phyloP scores from a whole-genome alignment of 2,113 vertebrate species.

The Hippocampus comes region DNA sequence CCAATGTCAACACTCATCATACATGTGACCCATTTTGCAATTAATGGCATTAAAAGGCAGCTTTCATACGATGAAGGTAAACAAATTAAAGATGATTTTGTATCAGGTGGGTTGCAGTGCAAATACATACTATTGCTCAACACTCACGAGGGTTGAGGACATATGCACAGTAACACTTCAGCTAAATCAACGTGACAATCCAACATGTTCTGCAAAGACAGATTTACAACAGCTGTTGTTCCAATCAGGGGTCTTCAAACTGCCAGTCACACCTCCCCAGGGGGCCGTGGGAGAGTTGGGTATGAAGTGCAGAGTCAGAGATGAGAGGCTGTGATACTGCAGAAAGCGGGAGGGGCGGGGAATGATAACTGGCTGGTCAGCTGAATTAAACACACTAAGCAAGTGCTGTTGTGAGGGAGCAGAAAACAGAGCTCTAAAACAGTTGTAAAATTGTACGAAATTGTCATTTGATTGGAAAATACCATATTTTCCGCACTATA shows the following conservation, averaged over 20 bases:
- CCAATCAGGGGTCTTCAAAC: not conserved
- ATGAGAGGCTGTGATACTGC: not conserved
- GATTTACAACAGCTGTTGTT: slow-evolving; percentile 5
- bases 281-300: not conserved
- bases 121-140: not conserved
- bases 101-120: not conserved
- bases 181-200: slow-evolving; percentile 19
- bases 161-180: slow-evolving; percentile 6
- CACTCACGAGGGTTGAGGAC: not conserved
- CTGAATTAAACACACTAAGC: not conserved
- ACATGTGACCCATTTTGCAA: slow-evolving; percentile 21
- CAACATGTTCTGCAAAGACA: slow-evolving; percentile 12
- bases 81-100: slow-evolving; percentile 14
- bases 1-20: slow-evolving; percentile 26
- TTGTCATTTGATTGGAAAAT: not conserved
- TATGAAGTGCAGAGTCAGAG: not conserved
- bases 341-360: not conserved
- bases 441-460: not conserved
- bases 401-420: not conserved
- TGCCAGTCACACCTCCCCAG: slow-evolving; percentile 5
- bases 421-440: not conserved
- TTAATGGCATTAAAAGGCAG: not conserved
- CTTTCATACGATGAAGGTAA: slow-evolving; percentile 25
- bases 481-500: no score
- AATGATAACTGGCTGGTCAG: slow-evolving; percentile 1